Evolutionary conservation across 2,888 invertebrate species (phyloP), one percentile per base, ranked within the genome.

Genomic region (Nemoura dubitans): DNA sequence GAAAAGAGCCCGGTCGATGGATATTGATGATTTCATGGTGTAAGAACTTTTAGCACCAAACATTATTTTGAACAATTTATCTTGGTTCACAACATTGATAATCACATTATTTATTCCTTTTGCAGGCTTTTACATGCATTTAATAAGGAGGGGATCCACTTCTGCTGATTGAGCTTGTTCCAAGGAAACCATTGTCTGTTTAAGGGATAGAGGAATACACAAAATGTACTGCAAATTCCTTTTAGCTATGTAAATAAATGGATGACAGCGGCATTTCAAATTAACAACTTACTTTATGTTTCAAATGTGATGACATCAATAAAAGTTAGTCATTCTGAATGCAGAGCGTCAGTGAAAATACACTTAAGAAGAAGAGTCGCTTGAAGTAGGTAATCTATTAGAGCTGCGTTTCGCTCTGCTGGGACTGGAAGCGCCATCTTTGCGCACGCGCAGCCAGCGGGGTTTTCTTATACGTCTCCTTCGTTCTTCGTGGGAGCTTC

Each of bases 21-120:
- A 98, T 90, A 95, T 97, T 89, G 99, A 99, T 92, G 99, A 99
- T 91, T 99, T 99, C 91, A 95, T 98, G 92, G 94, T 93, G 92
- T 94, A 92, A 89, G 91, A 92, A 87, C 81, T 83, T 87, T 27
- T 14, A 43, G 16, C 29, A 77, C 3, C 76, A 25, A 36, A 30
- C 28, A 28, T 76, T 59, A 0, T 27, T 81, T 28, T 2, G 16
- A 2, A 0, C 76, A 30, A 29, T 28, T 81, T 86, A 14, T 43
- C 21, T 0, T 28, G 36, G 80, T 27, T 2, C 29, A 29, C n/a
- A n/a, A n/a, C n/a, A n/a, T 5, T 0, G 30, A 16, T n/a, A 27
- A 26, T 36, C 6, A n/a, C 7, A 29, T 59, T 42, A 81, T 87
- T 87, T 88, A 87, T 89, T 90, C 86, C 59, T 90, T 88, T 93